Evolutionary conservation across 2,797 vertebrate genomes (phyloP).

Genomic region (Pogonophryne albipinna): DNA sequence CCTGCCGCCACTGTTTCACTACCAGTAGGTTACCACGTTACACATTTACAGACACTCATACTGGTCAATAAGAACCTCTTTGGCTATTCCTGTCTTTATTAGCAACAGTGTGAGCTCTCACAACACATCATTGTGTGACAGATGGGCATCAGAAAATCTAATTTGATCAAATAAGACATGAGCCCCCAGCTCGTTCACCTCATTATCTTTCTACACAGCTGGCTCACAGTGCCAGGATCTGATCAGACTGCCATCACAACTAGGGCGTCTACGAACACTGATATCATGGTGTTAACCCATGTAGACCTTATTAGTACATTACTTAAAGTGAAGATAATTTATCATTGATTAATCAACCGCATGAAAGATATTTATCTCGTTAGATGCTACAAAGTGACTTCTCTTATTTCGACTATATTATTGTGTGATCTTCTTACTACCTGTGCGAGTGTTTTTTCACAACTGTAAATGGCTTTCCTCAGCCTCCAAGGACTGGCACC

Average conservation of each 20-base stretch:
- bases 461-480: slow-evolving; percentile 75
- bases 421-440: slow-evolving; percentile 40
- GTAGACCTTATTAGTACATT: slow-evolving; percentile 35
- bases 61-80: slow-evolving; percentile 30
- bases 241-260: slow-evolving; percentile 65
- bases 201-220: slow-evolving; percentile 83
- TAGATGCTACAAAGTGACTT: neutral
- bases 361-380: slow-evolving; percentile 1
- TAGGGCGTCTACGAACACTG: slow-evolving; percentile 56
- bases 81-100: slow-evolving; percentile 60
- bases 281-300: slow-evolving; percentile 41
- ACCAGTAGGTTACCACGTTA: slow-evolving; percentile 89
- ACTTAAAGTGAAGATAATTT: slow-evolving; percentile 13
- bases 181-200: slow-evolving; percentile 76
- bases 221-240: slow-evolving; percentile 71
- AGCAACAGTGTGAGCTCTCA: slow-evolving; percentile 56
- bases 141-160: slow-evolving; percentile 83
- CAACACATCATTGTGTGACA: slow-evolving; percentile 72
- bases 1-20: slow-evolving; percentile 98
- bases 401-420: neutral
- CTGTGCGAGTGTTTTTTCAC: slow-evolving; percentile 60
- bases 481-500: slow-evolving; percentile 99
- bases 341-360: neutral
- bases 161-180: slow-evolving; percentile 84
- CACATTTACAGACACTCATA: slow-evolving; percentile 21